Evolutionary conservation across 2,797 vertebrate genomes (phyloP).

Genomic region (Austrolebias charrua): DNA sequence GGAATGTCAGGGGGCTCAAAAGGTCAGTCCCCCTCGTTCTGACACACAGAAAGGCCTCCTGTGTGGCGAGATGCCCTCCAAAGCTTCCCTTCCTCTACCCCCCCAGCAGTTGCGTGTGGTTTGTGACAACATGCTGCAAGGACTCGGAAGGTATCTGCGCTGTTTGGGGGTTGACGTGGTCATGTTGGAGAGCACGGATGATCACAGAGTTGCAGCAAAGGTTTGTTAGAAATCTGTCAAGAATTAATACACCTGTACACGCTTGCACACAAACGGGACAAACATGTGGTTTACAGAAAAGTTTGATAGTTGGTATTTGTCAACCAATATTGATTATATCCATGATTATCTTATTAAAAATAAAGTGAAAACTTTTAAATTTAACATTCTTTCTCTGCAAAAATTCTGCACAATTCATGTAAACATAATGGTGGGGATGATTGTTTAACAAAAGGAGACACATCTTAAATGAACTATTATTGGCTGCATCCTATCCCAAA

Average conservation of each 20-base stretch:
- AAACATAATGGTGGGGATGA: too few relatives aligned
- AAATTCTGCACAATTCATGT: not conserved
- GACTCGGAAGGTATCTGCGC: constrained; percentile 86
- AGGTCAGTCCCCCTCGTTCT: constrained; percentile 59
- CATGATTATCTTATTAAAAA: too few relatives aligned
- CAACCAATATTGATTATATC: not conserved
- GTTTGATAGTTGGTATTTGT: not conserved
- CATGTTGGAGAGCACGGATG: constrained; percentile 81
- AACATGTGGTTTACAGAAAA: not conserved
- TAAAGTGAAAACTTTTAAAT: not conserved
- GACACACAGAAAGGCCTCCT: constrained; percentile 56
- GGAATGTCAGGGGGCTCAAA: constrained; percentile 72
- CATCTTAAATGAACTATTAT: too few relatives aligned
- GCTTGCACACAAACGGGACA: not conserved
- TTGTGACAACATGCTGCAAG: constrained; percentile 92
- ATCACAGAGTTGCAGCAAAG: constrained; percentile 85
- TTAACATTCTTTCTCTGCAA: not conserved
- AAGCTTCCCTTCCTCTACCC: constrained; percentile 38
- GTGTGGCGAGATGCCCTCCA: constrained; percentile 53
- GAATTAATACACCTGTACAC: not conserved
- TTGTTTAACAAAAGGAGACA: too few relatives aligned
- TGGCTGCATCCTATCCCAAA: too few relatives aligned
- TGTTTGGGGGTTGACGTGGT: constrained; percentile 84
- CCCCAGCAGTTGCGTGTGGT: constrained; percentile 84
- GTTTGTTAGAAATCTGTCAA: constrained; percentile 58